Evolutionary conservation across 1,140 invertebrate species (phyloP), one percentile per base, ranked within the genome.

Genomic region (Patella vulgata): DNA sequence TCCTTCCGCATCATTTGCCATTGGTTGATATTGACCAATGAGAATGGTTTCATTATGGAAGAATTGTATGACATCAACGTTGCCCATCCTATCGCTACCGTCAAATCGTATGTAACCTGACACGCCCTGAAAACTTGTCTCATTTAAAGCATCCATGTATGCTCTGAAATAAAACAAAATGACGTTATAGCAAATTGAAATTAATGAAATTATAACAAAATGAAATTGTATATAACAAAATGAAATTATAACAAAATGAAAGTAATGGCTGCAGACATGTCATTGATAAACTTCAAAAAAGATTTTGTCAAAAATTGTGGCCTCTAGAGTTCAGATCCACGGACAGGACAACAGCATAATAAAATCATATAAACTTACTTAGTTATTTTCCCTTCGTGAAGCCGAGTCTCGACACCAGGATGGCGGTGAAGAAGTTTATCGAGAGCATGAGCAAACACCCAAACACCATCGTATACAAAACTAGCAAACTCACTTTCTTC

Each of bases 391-490:
- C n/a, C n/a, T n/a, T 86, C 86, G 75, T 90, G 89, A 14, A 91
- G 74, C 68, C 87, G 85, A 30, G 88, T 84, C 3, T 89, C 72
- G 43, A 87, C 86, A 33, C 88, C 86, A 12, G 87, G 85, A 77
- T 89, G 84, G 43, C 84, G 86, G 48, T 86, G 87, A 0, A 90
- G 74, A 0, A 93, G 80, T 64, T 87, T 85, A 70, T 92, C 88
- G 21, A 92, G 79, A 1, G 91, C 92, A 19, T 88, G 84, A 6
- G 91, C 93, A 78, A 92, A 94, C 1, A 89, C 89, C 93, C 93
- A 94, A 44, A 93, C 90, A 0, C 92, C 92, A 83, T 95, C 93
- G 78, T 94, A 94, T 1, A 86, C 86, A 77, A 90, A 94, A 1
- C 91, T 90, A 9, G 89, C 91, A 81, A 92, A 94, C 50, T 88